These are phyloP conservation scores for Athene cunicularia DNA, from an alignment of 2,113 vertebrate genomes.

Conservation along the genomic window DNA sequence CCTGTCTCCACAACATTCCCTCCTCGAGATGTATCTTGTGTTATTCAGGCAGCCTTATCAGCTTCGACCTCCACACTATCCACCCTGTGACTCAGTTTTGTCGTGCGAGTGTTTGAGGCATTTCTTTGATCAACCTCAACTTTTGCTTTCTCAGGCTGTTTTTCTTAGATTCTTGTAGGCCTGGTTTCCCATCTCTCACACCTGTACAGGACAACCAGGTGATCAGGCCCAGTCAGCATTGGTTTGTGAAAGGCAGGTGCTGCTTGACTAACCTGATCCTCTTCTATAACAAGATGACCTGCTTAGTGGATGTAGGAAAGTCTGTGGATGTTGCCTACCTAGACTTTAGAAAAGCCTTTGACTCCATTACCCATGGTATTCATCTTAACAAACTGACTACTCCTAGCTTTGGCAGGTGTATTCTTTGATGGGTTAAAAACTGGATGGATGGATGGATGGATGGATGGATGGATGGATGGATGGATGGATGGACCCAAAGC, in stretches of 20 bases:
- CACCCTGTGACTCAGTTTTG: too few relatives aligned
- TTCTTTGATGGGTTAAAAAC: neutral
- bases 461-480: neutral
- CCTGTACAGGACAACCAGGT: neutral
- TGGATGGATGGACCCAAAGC: neutral
- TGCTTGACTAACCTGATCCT: neutral
- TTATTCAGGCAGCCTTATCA: too few relatives aligned
- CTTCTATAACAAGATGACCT: neutral
- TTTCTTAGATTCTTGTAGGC: too few relatives aligned
- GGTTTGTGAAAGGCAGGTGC: neutral
- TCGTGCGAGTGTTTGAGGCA: too few relatives aligned
- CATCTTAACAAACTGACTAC: neutral
- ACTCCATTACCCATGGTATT: neutral
- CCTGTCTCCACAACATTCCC: too few relatives aligned
- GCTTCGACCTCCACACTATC: too few relatives aligned
- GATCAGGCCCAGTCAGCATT: neutral
- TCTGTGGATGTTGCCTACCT: neutral
- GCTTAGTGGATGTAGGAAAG: neutral
- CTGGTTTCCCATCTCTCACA: too few relatives aligned
- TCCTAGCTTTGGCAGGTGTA: neutral
- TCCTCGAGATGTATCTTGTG: too few relatives aligned
- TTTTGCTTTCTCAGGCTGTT: too few relatives aligned
- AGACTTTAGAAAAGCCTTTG: neutral
- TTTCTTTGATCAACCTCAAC: too few relatives aligned
- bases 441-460: neutral